phyloP scores from a whole-genome alignment of 2,888 invertebrate genomes.

The Byasa hedistus region DNA sequence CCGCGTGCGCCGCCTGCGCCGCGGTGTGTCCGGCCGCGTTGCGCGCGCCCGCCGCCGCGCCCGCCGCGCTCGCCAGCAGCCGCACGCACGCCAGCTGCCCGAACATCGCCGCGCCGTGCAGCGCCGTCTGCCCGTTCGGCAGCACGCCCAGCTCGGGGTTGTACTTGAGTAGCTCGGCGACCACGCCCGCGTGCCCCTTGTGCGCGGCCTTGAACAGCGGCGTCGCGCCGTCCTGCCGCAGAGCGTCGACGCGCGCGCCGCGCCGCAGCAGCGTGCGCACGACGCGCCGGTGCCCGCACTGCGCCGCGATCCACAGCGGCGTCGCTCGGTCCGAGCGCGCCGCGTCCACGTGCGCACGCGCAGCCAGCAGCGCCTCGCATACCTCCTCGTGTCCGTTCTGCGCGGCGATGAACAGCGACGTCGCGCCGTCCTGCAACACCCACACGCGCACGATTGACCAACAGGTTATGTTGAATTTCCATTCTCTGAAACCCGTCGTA shows the following conservation, averaged over 20 bases:
- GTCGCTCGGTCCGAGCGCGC: constrained; percentile 91
- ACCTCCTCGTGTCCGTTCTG: constrained; percentile 95
- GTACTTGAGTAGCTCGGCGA: constrained; percentile 89
- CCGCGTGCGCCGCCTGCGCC: constrained; percentile 80
- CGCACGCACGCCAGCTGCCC: constrained; percentile 90
- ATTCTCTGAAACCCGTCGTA: too few species aligned
- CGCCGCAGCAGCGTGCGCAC: constrained; percentile 87
- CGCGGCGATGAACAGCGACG: constrained; percentile 94
- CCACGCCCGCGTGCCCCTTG: constrained; percentile 94
- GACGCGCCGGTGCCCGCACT: constrained; percentile 94
- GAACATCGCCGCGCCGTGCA: constrained; percentile 95
- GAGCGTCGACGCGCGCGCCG: constrained; percentile 89
- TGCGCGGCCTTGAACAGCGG: constrained; percentile 97
- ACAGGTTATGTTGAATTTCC: too few species aligned
- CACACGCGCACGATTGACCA: too few species aligned
- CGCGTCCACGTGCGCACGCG: constrained; percentile 86
- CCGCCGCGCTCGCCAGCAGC: constrained; percentile 81
- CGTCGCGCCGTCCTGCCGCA: constrained; percentile 95
- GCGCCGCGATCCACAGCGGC: constrained; percentile 96
- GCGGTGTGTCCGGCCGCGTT: constrained; percentile 83
- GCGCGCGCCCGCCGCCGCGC: constrained; percentile 84
- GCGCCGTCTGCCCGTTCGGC: constrained; percentile 93
- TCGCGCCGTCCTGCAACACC: constrained; percentile 88
- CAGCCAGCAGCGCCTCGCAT: constrained; percentile 84
- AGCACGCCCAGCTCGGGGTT: constrained; percentile 90